These are phyloP conservation scores for Mormyrops attenuatus DNA, from an alignment of 2,797 vertebrate species.

Conservation along the genomic window DNA sequence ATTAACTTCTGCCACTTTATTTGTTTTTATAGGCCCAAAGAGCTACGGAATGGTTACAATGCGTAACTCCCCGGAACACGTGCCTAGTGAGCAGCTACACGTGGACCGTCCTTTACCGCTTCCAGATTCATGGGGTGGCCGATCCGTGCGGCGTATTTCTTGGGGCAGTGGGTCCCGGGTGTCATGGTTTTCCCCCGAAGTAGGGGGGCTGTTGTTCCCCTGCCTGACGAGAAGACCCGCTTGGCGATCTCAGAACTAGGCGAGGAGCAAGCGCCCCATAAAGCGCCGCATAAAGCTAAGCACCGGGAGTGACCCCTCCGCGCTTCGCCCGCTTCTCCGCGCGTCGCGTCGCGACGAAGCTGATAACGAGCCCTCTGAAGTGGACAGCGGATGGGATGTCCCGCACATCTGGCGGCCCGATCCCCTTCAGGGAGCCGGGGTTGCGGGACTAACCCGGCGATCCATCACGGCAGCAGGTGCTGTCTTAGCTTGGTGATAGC, in stretches of 20 bases:
- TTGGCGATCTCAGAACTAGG: not conserved
- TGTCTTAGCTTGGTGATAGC: conserved; percentile 65
- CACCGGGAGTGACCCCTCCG: not conserved
- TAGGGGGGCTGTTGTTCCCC: not conserved
- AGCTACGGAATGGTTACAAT: not conserved
- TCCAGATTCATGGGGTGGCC: not conserved
- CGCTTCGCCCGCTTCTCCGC: not conserved
- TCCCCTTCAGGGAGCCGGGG: conserved; percentile 13
- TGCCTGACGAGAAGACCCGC: not conserved
- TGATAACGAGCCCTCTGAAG: not conserved
- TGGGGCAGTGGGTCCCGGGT: not conserved
- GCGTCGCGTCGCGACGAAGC: not conserved
- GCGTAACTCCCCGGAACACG: not conserved
- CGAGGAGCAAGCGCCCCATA: not conserved
- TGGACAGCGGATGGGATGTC: conserved; percentile 1
- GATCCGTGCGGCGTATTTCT: not conserved
- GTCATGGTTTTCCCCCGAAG: not conserved
- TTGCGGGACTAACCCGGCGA: conserved; percentile 57
- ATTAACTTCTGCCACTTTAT: not conserved
- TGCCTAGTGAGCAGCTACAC: not conserved
- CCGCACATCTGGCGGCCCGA: conserved; percentile 2
- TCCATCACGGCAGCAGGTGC: conserved; percentile 66
- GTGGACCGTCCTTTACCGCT: not conserved
- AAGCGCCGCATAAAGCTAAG: not conserved
- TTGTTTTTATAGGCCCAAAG: not conserved